Conservation (phyloP, 1,140 invertebrate genomes). For the Calephelis nemesis region DNA sequence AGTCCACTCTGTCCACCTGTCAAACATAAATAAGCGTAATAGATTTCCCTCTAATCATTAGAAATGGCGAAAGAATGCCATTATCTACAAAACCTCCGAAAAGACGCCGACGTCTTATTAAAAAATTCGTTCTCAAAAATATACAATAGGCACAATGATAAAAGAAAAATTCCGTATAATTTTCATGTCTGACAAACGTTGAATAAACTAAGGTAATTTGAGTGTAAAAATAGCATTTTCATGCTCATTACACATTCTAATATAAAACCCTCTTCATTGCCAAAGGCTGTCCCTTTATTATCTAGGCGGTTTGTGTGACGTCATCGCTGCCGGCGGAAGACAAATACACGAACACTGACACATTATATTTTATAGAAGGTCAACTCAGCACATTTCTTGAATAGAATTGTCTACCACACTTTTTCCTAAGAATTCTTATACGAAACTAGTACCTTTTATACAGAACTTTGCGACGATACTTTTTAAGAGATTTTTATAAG, state of each 20-base stretch:
- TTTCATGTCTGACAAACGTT: not conserved
- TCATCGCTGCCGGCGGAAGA: conserved; percentile 9
- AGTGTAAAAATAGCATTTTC: conserved; percentile 11
- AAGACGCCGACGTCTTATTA: too few species aligned
- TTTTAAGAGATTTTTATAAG: too few species aligned
- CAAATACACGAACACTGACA: conserved; percentile 10
- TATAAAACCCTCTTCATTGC: conserved; percentile 13
- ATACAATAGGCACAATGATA: too few species aligned
- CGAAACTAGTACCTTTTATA: not conserved
- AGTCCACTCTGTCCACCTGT: too few species aligned
- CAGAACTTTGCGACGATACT: too few species aligned
- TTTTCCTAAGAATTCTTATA: not conserved
- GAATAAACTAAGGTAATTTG: conserved; percentile 7
- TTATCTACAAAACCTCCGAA: too few species aligned
- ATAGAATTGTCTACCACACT: not conserved
- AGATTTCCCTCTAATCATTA: too few species aligned
- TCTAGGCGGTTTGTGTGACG: conserved; percentile 9
- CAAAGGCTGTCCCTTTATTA: conserved; percentile 14
- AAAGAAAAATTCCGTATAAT: too few species aligned
- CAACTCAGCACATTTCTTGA: not conserved
- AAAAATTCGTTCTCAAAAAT: too few species aligned
- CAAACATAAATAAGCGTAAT: too few species aligned
- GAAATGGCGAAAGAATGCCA: too few species aligned
- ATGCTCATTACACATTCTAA: conserved; percentile 17
- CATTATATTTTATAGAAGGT: conserved; percentile 16